Evolutionary conservation across 2,888 invertebrate genomes (phyloP).

Genomic region (Tachina fera): DNA sequence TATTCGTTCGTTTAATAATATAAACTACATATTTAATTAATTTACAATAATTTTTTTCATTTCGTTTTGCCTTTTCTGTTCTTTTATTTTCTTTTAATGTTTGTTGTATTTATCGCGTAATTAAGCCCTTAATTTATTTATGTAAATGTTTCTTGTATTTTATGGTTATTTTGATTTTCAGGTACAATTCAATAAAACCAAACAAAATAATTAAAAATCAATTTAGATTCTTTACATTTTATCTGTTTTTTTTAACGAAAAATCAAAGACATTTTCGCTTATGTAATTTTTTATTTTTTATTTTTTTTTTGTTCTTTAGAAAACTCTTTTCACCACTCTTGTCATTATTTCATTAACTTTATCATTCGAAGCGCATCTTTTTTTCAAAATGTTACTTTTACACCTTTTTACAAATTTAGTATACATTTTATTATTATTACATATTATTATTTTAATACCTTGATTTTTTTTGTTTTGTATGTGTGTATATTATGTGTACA

Average conservation of each 20-base stretch:
- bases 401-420: slow-evolving; percentile 39
- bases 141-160: slow-evolving; percentile 35
- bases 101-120: slow-evolving; percentile 51
- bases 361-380: slow-evolving; percentile 54
- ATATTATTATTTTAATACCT: slow-evolving; percentile 62
- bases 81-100: background rate
- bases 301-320: too few relatives aligned
- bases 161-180: slow-evolving; percentile 49
- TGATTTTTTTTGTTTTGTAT: slow-evolving; percentile 23
- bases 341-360: background rate
- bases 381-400: slow-evolving; percentile 33
- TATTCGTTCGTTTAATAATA: slow-evolving; percentile 10
- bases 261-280: slow-evolving; percentile 27
- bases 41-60: slow-evolving; percentile 24
- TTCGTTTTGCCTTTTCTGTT: slow-evolving; percentile 17
- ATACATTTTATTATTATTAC: too few relatives aligned
- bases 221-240: slow-evolving; percentile 25
- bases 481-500: slow-evolving; percentile 40
- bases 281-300: slow-evolving; percentile 1
- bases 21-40: slow-evolving; percentile 10
- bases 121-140: slow-evolving; percentile 48
- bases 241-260: background rate
- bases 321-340: slow-evolving; percentile 14
- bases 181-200: slow-evolving; percentile 57
- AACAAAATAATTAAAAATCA: slow-evolving; percentile 6